phyloP scores from a whole-genome alignment of 2,888 invertebrate species.

The Trichopria drosophilae region DNA sequence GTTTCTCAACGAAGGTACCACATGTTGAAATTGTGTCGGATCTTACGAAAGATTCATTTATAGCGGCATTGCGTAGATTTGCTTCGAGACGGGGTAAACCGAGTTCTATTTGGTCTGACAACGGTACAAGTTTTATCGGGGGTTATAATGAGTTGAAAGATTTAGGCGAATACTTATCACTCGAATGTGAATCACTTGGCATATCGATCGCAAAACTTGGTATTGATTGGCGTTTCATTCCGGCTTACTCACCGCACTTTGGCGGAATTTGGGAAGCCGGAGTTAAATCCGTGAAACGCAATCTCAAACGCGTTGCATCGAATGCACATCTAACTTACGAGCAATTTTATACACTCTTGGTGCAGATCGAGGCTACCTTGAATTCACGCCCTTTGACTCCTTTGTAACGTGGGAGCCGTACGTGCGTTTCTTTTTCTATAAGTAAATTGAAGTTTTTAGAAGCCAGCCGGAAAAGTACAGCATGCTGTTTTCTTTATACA shows the following conservation, averaged over 20 bases:
- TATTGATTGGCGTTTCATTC: slow-evolving; percentile 26
- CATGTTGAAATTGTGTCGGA: slow-evolving; percentile 42
- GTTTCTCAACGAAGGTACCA: slow-evolving; percentile 38
- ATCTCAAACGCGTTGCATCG: slow-evolving; percentile 13
- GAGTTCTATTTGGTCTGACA: slow-evolving; percentile 36
- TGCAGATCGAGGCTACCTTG: slow-evolving; percentile 2
- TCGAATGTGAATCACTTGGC: too few relatives aligned
- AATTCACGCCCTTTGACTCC: too few relatives aligned
- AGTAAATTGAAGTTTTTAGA: too few relatives aligned
- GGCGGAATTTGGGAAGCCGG: too few relatives aligned
- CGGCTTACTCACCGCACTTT: too few relatives aligned
- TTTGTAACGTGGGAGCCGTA: too few relatives aligned
- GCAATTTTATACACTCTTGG: slow-evolving; percentile 3
- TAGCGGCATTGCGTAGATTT: slow-evolving; percentile 39
- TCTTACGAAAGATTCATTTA: slow-evolving; percentile 36
- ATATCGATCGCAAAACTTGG: too few relatives aligned
- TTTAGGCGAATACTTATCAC: too few relatives aligned
- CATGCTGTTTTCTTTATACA: too few relatives aligned
- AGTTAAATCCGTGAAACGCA: slow-evolving; percentile 36
- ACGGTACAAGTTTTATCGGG: slow-evolving; percentile 41
- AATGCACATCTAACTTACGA: slow-evolving; percentile 4
- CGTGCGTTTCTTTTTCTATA: too few relatives aligned
- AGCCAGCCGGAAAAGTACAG: too few relatives aligned
- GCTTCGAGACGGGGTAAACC: slow-evolving; percentile 36
- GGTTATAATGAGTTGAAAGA: too few relatives aligned